A percentile compares a stretch with the other conserved stretches of the same genome.
phyloP scores from a whole-genome alignment of 2,113 vertebrate species.

The Podarcis raffonei region DNA sequence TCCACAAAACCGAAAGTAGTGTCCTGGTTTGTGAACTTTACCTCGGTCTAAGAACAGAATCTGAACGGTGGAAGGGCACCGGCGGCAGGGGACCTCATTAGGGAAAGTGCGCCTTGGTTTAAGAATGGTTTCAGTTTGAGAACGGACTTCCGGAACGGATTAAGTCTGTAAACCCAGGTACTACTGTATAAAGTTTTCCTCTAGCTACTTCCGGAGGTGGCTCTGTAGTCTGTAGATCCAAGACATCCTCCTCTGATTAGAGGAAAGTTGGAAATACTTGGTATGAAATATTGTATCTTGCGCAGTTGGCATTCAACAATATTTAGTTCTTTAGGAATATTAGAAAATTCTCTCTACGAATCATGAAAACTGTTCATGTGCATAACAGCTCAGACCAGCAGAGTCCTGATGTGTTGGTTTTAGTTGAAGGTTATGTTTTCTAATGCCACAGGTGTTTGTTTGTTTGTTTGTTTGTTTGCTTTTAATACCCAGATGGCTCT shows the following conservation, averaged over 20 bases:
- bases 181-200: background rate
- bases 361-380: background rate
- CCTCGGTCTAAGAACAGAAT: no score
- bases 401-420: background rate
- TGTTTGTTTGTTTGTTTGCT: background rate
- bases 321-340: background rate
- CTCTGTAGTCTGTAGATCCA: background rate
- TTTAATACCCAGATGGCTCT: background rate
- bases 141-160: no score
- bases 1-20: no score
- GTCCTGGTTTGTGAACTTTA: no score
- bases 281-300: background rate
- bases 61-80: no score
- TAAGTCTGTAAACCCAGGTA: no score
- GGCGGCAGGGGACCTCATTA: no score
- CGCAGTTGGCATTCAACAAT: background rate
- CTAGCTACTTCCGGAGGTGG: background rate
- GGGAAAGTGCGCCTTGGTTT: no score
- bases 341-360: background rate
- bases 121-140: no score
- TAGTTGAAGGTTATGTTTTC: background rate
- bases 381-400: background rate
- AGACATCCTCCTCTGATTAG: background rate
- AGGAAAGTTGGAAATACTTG: background rate
- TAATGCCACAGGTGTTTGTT: background rate